These are phyloP conservation scores for Ceraclea dissimilis DNA, from an alignment of 2,888 invertebrate genomes.

Conservation along the genomic window DNA sequence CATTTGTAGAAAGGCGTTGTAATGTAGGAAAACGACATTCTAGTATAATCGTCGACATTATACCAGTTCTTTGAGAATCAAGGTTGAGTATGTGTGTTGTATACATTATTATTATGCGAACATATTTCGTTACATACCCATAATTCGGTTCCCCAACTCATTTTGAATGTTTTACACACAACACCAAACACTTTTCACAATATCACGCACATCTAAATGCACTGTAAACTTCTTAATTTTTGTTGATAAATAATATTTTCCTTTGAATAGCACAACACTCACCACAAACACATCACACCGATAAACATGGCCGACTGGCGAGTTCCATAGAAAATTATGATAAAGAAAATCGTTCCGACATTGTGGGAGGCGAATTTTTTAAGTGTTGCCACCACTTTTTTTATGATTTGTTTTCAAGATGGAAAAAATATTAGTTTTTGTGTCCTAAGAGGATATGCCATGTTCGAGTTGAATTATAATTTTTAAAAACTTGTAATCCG, in stretches of 20 bases:
- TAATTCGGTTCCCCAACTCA: constrained; percentile 63
- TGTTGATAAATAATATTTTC: constrained; percentile 6
- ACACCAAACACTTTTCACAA: constrained; percentile 19
- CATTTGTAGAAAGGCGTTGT: too few relatives aligned
- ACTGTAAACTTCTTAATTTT: constrained; percentile 18
- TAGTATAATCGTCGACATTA: too few relatives aligned
- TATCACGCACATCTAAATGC: constrained; percentile 20
- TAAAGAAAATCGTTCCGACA: neutral
- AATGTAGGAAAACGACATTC: too few relatives aligned
- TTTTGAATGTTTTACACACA: constrained; percentile 39
- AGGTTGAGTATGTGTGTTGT: constrained; percentile 6
- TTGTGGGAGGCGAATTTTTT: neutral
- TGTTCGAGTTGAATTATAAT: too few relatives aligned
- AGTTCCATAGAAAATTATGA: neutral
- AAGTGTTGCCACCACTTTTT: neutral
- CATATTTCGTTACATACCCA: constrained; percentile 47
- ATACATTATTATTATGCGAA: neutral
- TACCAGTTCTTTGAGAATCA: constrained; percentile 5
- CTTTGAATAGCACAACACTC: constrained; percentile 10
- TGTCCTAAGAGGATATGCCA: constrained; percentile 21
- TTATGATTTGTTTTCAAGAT: constrained; percentile 7
- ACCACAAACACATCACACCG: constrained; percentile 12
- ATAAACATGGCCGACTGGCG: constrained; percentile 22
- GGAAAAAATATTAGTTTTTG: constrained; percentile 19
- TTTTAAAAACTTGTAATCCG: too few relatives aligned